Base-by-base conservation (phyloP, 2,797 vertebrate genomes). In the Falco cherrug region DNA sequence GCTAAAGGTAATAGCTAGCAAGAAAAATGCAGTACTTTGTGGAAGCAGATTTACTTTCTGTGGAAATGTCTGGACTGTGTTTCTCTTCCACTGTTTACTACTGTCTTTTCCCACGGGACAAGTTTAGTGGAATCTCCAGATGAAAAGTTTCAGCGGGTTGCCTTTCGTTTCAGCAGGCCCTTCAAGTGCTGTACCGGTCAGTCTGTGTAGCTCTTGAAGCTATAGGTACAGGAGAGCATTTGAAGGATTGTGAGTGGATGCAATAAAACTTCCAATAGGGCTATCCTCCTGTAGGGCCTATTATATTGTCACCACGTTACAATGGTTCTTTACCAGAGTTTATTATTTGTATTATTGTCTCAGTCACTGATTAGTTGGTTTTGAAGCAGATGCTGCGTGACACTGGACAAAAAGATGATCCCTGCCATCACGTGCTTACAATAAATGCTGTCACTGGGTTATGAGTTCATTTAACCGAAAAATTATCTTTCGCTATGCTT, bases 1-100 rank as follows among this genome's bases (percentile, higher is more conserved):
- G 84, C 96, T 95, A 90, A 97, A 96, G 96, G 92, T 67, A 97
- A 96, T 91, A 96, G 89, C 87, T 83, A 90, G 39, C 31, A 61
- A 95, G 93, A 95, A 95, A 88, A 88, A 82, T 15, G 65, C 43
- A 56, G 20, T 63, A 57, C 47, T 93, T 54, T 75, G 41, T 63
- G 82, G 82, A 91, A 94, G 90, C 84, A 95, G 92, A 84, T 96
- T 94, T 96, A 92, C 90, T 92, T 95, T 87, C 79, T 45, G 50
- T 96, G 76, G 87, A 93, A 89, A 89, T 78, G 87, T 92, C 95
- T 97, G 93, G 95, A 87, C 61, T 93, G 39, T 95, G 89, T 96
- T 96, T 94, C 69, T 89, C 17, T 86, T 95, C 48, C n/a, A 50
- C 84, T 95, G 87, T 96, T 97, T 93, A 95, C 93, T 94, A 95